Evolutionary conservation across 2,113 vertebrate species (phyloP), one percentile per base, ranked within the genome.

Genomic region (Ptilorrhoa leucosticta): DNA sequence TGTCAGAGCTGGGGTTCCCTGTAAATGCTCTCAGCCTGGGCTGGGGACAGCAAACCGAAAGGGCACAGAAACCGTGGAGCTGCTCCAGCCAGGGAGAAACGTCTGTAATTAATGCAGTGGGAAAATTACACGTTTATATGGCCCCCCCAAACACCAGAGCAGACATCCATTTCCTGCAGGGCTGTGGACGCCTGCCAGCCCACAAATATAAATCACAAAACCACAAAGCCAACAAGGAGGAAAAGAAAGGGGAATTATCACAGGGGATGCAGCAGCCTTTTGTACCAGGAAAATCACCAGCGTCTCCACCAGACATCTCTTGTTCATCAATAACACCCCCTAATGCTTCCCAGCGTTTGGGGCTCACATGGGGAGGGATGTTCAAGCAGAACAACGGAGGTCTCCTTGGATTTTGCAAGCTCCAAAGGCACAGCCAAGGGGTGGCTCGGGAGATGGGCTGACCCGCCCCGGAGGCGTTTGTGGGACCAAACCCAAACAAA

Each of bases 91-190:
- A 71, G 50, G 81, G 45, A 89, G 69, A 85, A 90, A 96, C 0
- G 3, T 26, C 90, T 91, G 45, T 89, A 93, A 95, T 95, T 90
- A 81, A 81, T 58, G 39, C 35, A 85, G 93, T 51, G 64, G 90
- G 95, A 60, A 87, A 93, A 80, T 65, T 75, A 78, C 70, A 93
- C 20, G 2, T 91, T 90, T 51, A n/a, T 68, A 27, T 61, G 88
- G 57, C 68, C 80, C 94, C 92, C 75, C 83, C 48, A 28, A 78
- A 86, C 78, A 90, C 70, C 53, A 77, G 35, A 89, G 89, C 94
- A 96, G 79, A 90, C 82, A 85, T 77, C 94, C 71, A 66, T 94
- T 97, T 96, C 95, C 97, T 87, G 71, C 73, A 65, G 77, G 66
- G 84, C 80, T 44, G 31, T 93, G 84, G 93, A 76, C 0, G 4